Conservation (phyloP, 2,113 vertebrate genomes). For the Lagopus leucura region DNA sequence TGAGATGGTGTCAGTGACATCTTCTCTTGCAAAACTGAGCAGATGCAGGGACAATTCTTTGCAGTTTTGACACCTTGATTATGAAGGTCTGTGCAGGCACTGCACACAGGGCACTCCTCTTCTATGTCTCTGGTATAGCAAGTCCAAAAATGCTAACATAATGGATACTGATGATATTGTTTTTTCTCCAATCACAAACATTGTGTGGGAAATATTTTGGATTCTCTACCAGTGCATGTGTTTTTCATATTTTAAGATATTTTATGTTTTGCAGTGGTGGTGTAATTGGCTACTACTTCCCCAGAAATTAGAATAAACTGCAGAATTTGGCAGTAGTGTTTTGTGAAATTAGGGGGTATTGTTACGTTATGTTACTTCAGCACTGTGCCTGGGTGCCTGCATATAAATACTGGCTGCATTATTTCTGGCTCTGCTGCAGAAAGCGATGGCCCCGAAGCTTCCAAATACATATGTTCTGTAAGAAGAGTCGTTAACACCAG, state of each 20-base stretch:
- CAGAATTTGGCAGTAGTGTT: neutral
- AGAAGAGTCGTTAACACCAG: neutral
- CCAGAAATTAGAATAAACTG: neutral
- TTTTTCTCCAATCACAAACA: neutral
- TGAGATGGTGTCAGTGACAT: neutral
- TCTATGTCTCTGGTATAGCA: accelerated
- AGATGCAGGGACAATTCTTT: neutral
- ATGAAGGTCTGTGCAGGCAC: neutral
- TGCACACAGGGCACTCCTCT: neutral
- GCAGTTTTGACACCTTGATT: neutral
- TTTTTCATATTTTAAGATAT: neutral
- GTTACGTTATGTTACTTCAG: neutral
- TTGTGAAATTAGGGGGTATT: constrained; percentile 30
- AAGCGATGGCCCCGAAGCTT: neutral
- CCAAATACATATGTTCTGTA: neutral
- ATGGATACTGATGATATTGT: neutral
- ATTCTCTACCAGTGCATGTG: neutral
- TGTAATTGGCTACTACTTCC: neutral
- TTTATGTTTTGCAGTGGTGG: neutral
- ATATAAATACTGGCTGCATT: neutral
- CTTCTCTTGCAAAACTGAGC: neutral
- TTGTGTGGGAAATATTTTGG: neutral
- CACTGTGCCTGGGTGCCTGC: neutral
- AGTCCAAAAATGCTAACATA: neutral
- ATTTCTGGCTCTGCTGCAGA: neutral